Base-by-base conservation (phyloP, 2,888 invertebrate genomes). In the Temnothorax rugatulus region DNA sequence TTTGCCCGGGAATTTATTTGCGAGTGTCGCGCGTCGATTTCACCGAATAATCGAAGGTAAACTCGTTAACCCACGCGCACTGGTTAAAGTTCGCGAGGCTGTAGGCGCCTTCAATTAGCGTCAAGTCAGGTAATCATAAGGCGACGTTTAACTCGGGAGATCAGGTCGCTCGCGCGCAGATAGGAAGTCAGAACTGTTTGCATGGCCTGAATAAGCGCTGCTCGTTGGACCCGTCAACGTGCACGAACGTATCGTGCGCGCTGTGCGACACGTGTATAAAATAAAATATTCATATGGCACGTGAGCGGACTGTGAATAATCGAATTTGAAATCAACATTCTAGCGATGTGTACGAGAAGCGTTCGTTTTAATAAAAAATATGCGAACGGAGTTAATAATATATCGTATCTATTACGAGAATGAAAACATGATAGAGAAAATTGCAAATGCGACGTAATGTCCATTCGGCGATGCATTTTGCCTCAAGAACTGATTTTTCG, bases 91-190 rank as follows among this genome's bases (percentile, higher is more conserved):
- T 64, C 63, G n/a, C 38, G 44, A 29, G 13, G 61, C 50, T 61
- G 50, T 63, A 44, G 44, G 64, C 44, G 41, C 15, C 75, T 75
- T 64, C 54, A 64, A 82, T 82, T 82, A 75, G 25, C 52, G 52
- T n/a, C 2, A n/a, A 74, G 74, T 44, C 74, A 34, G 63, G 74
- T 63, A 74, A 82, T 82, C 82, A 44, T 75, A 54, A 52, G 61
- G 52, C 18, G 41, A 64, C 44, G 41, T 82, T 74, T 64, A 44
- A 41, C 38, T 52, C 50, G 50, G 64, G 52, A 75, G 82, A 82
- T 82, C 75, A 64, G 64, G 74, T 73, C 75, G 41, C 54, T 64
- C 52, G 63, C 29, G 64, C 13, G 63, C 63, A 74, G 64, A 74
- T 75, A 54, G 34, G 21, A 47, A 73, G 63, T 82, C 44, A 29